Evolutionary conservation across 2,888 invertebrate genomes (phyloP).

Genomic region (Physocephala rufipes): DNA sequence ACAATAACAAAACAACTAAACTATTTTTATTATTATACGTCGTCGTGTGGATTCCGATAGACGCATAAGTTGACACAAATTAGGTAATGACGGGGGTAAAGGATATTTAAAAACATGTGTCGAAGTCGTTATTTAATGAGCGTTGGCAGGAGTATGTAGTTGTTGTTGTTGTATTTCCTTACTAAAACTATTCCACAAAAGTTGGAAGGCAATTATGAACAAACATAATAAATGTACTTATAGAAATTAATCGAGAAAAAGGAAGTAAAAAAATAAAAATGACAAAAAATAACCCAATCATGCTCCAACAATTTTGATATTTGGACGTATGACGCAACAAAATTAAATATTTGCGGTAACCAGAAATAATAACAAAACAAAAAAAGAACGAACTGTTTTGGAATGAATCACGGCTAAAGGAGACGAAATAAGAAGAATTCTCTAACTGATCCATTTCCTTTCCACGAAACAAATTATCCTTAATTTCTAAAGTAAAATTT

Average conservation of each 20-base stretch:
- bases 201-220: no score
- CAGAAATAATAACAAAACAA: neutral
- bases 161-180: neutral
- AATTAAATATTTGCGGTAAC: neutral
- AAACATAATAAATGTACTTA: no score
- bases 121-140: neutral
- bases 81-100: neutral
- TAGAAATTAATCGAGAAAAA: no score
- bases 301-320: slow-evolving; percentile 11
- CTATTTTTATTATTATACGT: slow-evolving; percentile 24
- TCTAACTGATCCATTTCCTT: no score
- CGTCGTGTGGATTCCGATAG: neutral
- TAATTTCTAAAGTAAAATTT: slow-evolving; percentile 1
- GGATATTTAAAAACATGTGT: slow-evolving; percentile 6
- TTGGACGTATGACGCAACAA: slow-evolving; percentile 27
- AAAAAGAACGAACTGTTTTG: neutral
- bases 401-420: neutral
- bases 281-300: no score
- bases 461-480: neutral
- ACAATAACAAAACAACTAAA: neutral
- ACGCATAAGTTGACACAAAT: no score
- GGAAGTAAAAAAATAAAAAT: no score
- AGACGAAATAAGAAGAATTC: neutral
- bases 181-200: no score
- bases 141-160: neutral